phyloP scores from a whole-genome alignment of 2,113 vertebrate species.

The Muntiacus muntjak region DNA sequence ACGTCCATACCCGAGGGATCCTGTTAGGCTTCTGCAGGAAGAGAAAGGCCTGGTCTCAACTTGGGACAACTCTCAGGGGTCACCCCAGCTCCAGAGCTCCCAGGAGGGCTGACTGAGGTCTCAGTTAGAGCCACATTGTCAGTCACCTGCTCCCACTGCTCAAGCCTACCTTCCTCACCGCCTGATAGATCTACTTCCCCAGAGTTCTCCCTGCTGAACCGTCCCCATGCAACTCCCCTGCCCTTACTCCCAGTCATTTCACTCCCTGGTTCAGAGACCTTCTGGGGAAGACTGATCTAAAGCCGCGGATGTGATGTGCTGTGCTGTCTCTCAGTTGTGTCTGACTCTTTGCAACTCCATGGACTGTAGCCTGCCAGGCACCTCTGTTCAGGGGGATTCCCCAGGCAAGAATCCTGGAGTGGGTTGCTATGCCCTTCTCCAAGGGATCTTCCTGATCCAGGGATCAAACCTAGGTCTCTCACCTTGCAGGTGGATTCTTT shows the following conservation, averaged over 20 bases:
- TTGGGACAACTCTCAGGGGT: not conserved
- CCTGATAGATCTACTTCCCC: not conserved
- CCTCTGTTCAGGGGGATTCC: not conserved
- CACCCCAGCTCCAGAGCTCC: not conserved
- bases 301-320: not conserved
- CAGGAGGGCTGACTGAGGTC: not conserved
- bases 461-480: not conserved
- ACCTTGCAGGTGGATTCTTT: not conserved
- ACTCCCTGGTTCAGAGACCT: not conserved
- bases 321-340: not conserved
- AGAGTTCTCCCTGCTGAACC: not conserved
- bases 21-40: not conserved
- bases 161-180: not conserved
- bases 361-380: not conserved
- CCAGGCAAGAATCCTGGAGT: not conserved
- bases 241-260: not conserved
- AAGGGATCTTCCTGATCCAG: not conserved
- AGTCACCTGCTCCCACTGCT: not conserved
- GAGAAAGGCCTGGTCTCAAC: not conserved
- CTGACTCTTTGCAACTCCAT: not conserved
- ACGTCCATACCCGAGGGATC: not conserved
- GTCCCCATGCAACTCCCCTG: not conserved
- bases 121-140: not conserved
- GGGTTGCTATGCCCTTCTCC: not conserved
- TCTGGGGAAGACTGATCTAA: not conserved